Conservation (phyloP, 2,888 invertebrate genomes). For the Antheraea yamamai region DNA sequence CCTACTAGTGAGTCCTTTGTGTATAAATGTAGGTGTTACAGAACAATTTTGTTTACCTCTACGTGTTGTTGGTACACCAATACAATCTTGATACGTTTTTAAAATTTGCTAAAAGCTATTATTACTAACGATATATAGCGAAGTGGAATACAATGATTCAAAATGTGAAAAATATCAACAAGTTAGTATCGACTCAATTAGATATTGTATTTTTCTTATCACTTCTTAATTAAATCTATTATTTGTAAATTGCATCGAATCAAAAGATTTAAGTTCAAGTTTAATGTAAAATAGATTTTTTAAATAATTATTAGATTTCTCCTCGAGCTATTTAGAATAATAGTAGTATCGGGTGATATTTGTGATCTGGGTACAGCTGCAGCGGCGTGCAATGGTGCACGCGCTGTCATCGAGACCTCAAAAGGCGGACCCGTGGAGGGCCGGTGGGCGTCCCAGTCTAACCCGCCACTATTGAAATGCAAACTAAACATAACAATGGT, state of each 20-base stretch:
- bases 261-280: neutral
- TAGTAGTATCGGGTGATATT: conserved; percentile 19
- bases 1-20: conserved; percentile 77
- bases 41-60: conserved; percentile 58
- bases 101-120: neutral
- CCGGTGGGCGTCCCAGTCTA: conserved; percentile 66
- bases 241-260: neutral
- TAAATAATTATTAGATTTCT: conserved; percentile 42
- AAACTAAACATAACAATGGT: conserved; percentile 77
- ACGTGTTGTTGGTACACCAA: conserved; percentile 63
- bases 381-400: conserved; percentile 24
- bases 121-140: neutral
- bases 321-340: conserved; percentile 3
- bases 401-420: conserved; percentile 51
- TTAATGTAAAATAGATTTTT: neutral
- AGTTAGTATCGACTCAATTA: conserved; percentile 54
- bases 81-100: conserved; percentile 15
- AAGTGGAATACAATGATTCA: conserved; percentile 45
- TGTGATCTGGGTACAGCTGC: conserved; percentile 22
- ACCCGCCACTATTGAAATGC: conserved; percentile 75
- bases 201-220: conserved; percentile 40
- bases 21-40: conserved; percentile 69
- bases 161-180: conserved; percentile 50
- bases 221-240: neutral
- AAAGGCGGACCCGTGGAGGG: conserved; percentile 59